Percentiles rank a stretch among this genome's conserved stretches.
Conservation (phyloP, 2,797 vertebrate genomes). For the Enteromius paludinosus region DNA sequence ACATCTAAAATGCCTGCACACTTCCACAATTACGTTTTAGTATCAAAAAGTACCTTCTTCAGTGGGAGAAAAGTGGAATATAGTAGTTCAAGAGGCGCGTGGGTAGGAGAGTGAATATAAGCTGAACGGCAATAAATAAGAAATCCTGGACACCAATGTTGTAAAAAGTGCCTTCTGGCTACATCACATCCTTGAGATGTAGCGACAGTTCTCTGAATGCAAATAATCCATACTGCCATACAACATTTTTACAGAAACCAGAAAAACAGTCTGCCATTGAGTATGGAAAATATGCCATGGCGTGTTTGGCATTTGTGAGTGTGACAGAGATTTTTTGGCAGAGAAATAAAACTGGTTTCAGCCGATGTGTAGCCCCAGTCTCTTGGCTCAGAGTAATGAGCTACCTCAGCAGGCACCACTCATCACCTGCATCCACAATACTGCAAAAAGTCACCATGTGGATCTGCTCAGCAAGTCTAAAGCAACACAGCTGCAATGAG, state of each 20-base stretch:
- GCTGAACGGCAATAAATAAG: not conserved
- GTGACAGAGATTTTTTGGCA: slow-evolving; percentile 1
- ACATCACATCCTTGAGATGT: slow-evolving; percentile 19
- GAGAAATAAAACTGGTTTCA: slow-evolving; percentile 20
- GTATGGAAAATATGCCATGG: slow-evolving; percentile 1
- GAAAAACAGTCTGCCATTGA: slow-evolving; percentile 17
- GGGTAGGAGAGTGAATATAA: not conserved
- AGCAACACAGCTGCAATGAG: slow-evolving; percentile 1
- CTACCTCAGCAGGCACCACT: slow-evolving; percentile 36
- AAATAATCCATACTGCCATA: slow-evolving; percentile 4
- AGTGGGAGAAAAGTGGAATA: slow-evolving; percentile 3
- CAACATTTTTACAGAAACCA: not conserved
- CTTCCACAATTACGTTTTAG: slow-evolving; percentile 39
- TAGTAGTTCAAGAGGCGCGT: not conserved
- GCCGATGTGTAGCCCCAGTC: slow-evolving; percentile 19
- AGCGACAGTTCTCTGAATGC: not conserved
- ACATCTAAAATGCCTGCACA: slow-evolving; percentile 37
- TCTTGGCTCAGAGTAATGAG: slow-evolving; percentile 29
- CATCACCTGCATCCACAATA: slow-evolving; percentile 47
- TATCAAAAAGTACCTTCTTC: not conserved
- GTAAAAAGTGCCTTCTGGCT: slow-evolving; percentile 26
- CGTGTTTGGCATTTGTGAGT: slow-evolving; percentile 15
- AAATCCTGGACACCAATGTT: not conserved
- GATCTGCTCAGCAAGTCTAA: not conserved
- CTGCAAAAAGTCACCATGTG: slow-evolving; percentile 48